phyloP scores from a whole-genome alignment of 1,140 invertebrate genomes.

The Drosophila mayri region DNA sequence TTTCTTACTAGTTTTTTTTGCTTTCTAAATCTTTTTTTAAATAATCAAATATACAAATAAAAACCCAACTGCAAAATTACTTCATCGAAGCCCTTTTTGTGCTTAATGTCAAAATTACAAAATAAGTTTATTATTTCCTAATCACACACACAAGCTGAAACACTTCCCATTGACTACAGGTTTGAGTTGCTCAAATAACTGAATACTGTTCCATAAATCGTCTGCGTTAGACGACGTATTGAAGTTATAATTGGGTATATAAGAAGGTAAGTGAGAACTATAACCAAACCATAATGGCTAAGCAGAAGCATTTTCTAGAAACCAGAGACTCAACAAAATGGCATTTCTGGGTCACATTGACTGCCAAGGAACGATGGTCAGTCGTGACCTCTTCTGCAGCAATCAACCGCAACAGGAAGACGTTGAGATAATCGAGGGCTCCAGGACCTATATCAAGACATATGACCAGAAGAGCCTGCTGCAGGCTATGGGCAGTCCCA shows the following conservation, averaged over 20 bases:
- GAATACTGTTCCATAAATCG: constrained; percentile 34
- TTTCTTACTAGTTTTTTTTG: too few species aligned
- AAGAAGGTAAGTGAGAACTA: neutral
- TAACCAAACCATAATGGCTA: too few species aligned
- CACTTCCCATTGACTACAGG: constrained; percentile 18
- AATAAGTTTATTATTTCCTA: constrained; percentile 17
- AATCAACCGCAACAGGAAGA: neutral
- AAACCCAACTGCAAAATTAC: too few species aligned
- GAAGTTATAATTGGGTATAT: constrained; percentile 26
- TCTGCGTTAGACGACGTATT: constrained; percentile 47
- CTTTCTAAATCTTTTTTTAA: too few species aligned
- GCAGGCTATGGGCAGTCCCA: constrained; percentile 18
- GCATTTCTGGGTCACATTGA: constrained; percentile 63
- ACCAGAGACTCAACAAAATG: constrained; percentile 27
- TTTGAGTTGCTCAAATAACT: constrained; percentile 6
- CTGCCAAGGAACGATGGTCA: constrained; percentile 18
- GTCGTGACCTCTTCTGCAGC: constrained; percentile 37
- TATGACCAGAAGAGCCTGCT: constrained; percentile 19
- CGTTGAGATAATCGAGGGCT: constrained; percentile 2
- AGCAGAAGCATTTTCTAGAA: neutral
- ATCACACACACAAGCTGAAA: constrained; percentile 15
- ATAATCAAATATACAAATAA: neutral
- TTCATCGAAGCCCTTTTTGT: neutral
- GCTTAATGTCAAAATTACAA: neutral
- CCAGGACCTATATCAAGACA: constrained; percentile 60